Evolutionary conservation across 2,888 invertebrate genomes (phyloP), one percentile per base, ranked within the genome.

Genomic region (Sinhomidia bicolor): DNA sequence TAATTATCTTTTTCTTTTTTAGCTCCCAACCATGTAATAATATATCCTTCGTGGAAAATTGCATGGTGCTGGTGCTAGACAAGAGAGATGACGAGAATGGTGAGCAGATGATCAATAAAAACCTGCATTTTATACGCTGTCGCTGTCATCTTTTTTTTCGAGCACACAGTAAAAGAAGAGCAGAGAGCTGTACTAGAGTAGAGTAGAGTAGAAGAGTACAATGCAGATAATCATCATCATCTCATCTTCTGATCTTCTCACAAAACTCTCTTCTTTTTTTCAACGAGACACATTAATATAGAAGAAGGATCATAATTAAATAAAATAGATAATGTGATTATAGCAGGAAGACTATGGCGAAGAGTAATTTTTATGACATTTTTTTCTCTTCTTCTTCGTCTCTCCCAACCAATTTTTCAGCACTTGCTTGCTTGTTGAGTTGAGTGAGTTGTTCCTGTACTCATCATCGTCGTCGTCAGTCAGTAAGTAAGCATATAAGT

Each of bases 281-380:
- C 36, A 7, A 5, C 36, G 17, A 68, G 47, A 44, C 74, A 47
- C 74, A 47, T 74, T 74, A 26, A 20, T 41, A 26, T 41, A 26
- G 32, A n/a, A 17, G 32, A 26, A 47, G 47, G 14, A 3, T 57
- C 54, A 57, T 83, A 83, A 83, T 74, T 83, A 74, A 74, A 83
- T 83, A 74, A 83, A 83, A 83, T 12, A 20, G 83, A 57, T 83
- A 83, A 83, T 74, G 41, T 26, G 57, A 83, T 83, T 83, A 83
- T 74, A 60, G 41, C 26, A 74, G 57, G 62, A 74, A 83, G 83
- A 41, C 57, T 54, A 51, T 26, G 51, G 51, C 20, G 47, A 71
- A 82, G 82, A 29, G 29, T 71, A 82, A 82, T 82, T 68, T 81
- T 82, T 51, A 71, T 20, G 23, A 83, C 60, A 32, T 74, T 68